Evolutionary conservation across 2,888 invertebrate genomes (phyloP), one percentile per base, ranked within the genome.

Genomic region (Philopedon plagiatum): DNA sequence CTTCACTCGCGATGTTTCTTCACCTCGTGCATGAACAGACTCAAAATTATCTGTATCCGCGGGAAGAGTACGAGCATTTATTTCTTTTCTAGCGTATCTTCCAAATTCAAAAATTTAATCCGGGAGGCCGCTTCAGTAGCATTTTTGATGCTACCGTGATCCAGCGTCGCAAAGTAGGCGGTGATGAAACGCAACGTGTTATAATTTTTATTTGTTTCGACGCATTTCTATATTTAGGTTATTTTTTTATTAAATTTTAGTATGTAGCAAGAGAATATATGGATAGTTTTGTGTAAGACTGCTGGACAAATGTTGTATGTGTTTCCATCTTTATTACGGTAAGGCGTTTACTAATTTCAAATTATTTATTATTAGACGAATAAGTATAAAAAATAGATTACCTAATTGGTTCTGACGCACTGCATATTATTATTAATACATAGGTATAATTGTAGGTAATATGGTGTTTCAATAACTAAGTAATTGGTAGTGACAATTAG

Each of bases 1-100:
- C 74, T 70, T 74, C 74, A 74, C 66, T 74, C 70, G 70, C 70
- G 70, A 67, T 58, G 74, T 71, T 71, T 74, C 74, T 74, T 65
- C 74, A 71, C 58, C 49, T 67, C 70, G 70, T 58, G 62, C 62
- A 70, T 71, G 73, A 73, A 61, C 41, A 34, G 37, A 56, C 44
- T 65, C 64, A 56, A 41, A 32, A 65, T 39, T 54, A 41, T 41
- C 21, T 56, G 15, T 15, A 44, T 44, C 18, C 64, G 41, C 64
- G 56, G 3, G 56, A 65, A 56, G 41, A 56, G 37, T 18, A 26
- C 64, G 64, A 65, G 44, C 26, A 65, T 19, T 23, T 41, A 26
- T 19, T n/a, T 32, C 32, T 65, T 5, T 39, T 46, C 7, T 26
- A 32, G 32, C 61, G 44, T 46, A 8, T 32, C 46, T 61, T 29